Conservation (phyloP, 2,797 vertebrate species). For the Cossypha heuglini region DNA sequence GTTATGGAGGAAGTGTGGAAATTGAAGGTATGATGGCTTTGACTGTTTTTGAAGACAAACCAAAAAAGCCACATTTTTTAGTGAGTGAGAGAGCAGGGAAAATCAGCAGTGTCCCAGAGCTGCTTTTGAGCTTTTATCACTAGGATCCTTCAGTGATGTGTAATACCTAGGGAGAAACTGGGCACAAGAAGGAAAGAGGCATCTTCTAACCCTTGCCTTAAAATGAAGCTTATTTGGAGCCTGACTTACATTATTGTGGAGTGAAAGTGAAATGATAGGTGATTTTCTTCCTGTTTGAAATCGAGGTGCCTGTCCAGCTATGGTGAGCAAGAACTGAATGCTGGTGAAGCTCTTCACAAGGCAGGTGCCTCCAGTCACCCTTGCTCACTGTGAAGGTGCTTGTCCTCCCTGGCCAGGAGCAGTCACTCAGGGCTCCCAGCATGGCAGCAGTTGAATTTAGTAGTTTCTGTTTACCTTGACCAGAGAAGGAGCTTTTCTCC, state of each 20-base stretch:
- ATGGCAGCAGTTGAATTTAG: not conserved
- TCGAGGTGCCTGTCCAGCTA: not conserved
- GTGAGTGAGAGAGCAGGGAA: not conserved
- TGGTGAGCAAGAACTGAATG: not conserved
- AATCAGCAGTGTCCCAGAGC: not conserved
- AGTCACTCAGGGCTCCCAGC: not conserved
- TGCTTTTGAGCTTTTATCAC: not conserved
- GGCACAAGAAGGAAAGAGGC: not conserved
- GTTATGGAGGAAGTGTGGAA: not conserved
- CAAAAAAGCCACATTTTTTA: not conserved
- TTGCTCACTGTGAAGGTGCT: fast-evolving
- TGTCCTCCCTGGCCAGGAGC: not conserved
- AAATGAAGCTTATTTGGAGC: not conserved
- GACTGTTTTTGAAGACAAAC: not conserved
- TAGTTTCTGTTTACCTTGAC: not conserved
- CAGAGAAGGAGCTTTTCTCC: not conserved
- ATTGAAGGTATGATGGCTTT: not conserved
- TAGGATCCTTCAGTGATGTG: not conserved
- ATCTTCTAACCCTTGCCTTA: not conserved
- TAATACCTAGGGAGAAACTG: not conserved
- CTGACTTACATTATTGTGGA: not conserved
- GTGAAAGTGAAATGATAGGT: not conserved
- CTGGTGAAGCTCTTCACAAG: not conserved
- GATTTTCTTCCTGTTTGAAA: not conserved
- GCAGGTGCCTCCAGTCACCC: not conserved